Base-by-base conservation (phyloP, 2,888 invertebrate species). In the Drosophila mettleri region DNA sequence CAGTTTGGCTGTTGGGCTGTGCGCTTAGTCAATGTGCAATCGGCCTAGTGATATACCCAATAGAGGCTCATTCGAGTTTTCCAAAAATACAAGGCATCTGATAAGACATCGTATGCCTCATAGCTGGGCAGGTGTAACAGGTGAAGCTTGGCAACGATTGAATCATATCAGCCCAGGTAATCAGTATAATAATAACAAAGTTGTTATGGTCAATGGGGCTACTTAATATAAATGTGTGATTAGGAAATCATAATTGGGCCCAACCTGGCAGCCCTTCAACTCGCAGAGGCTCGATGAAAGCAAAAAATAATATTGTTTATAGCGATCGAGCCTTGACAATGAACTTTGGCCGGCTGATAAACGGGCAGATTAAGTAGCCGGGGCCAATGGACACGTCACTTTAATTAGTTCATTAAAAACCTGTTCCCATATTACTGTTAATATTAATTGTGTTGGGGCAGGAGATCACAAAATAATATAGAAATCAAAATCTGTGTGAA, bases 271-370 rank as follows among this genome's bases (percentile, higher is more conserved):
- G 53, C 45, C 38, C 55, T 48, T 36, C 34, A 18, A 10, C 20
- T 34, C 24, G 12, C 14, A 14, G 6, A 8, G 27, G 1, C 24
- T 20, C 27, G 43, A 48, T 65, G 38, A 70, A 48, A 33, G 6
- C 6, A 10, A 22, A 24, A 29, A 41, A 46, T 10, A n/a, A 66
- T 27, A 24, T 61, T 29, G 18, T 12, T 20, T 29, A 38, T 8
- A 22, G 46, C 24, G 48, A 61, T 3, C 55, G 4, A 38, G 39
- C 52, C 58, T 63, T 58, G 71, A 67, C 71, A 83, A 69, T 83
- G 80, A 76, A 82, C 86, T 55, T 80, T 80, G 78, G 53, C 52
- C 54, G 27, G 36, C 46, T 60, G 64, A 71, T 68, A 63, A 67
- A 43, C 7, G 29, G n/a, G 8, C 54, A 46, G 22, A 46, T 33